Conservation (phyloP, 1,140 invertebrate genomes). For the Anoplolepis gracilipes region DNA sequence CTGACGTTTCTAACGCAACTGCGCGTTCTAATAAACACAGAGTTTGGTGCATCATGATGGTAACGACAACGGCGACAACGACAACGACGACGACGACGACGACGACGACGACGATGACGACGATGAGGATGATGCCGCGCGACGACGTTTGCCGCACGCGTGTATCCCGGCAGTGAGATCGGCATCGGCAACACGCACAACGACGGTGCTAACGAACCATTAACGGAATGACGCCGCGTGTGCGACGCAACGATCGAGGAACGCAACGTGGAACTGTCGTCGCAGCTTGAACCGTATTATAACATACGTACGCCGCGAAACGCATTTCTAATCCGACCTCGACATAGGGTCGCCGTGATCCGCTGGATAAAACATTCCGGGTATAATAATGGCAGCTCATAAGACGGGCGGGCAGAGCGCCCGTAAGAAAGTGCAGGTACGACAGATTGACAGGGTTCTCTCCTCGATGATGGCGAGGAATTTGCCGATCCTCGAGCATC, state of each 20-base stretch:
- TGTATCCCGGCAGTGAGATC: constrained; percentile 31
- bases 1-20: too few species aligned
- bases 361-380: constrained; percentile 21
- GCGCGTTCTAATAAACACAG: too few species aligned
- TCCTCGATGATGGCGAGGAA: not conserved
- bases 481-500: not conserved
- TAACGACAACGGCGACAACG: not conserved
- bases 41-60: not conserved
- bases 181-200: constrained; percentile 31
- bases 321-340: not conserved
- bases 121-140: constrained; percentile 2
- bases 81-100: not conserved
- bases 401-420: constrained; percentile 87
- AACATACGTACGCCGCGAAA: not conserved
- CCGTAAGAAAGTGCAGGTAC: constrained; percentile 90
- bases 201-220: constrained; percentile 32
- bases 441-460: constrained; percentile 32
- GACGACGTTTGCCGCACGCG: not conserved
- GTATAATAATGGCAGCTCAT: constrained; percentile 83
- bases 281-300: constrained; percentile 18
- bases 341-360: not conserved
- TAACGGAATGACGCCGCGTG: constrained; percentile 19
- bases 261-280: constrained; percentile 31
- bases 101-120: not conserved
- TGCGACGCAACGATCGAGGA: constrained; percentile 21